Conservation (phyloP, 2,888 invertebrate species). For the Morpho deidamia region DNA sequence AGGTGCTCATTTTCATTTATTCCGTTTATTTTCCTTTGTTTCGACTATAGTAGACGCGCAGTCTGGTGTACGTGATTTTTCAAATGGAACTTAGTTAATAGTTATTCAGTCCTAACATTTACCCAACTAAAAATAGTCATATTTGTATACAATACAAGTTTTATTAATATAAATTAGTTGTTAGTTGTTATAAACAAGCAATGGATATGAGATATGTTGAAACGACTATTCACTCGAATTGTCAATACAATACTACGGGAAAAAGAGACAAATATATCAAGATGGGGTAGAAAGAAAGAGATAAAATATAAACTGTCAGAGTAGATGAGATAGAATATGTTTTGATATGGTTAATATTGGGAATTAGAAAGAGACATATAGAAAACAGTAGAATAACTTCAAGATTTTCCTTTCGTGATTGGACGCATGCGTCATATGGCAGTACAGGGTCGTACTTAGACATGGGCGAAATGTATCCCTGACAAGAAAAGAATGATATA, state of each 20-base stretch:
- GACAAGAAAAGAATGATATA: no score
- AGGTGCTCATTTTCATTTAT: constrained; percentile 24
- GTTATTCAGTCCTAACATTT: constrained; percentile 8
- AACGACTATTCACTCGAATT: constrained; percentile 32
- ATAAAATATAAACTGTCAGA: constrained; percentile 17
- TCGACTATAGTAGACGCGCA: constrained; percentile 37
- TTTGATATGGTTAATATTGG: background rate
- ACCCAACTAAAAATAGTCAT: constrained; percentile 2
- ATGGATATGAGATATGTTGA: constrained; percentile 32
- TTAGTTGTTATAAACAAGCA: constrained; percentile 24
- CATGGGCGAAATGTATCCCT: no score
- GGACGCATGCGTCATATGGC: constrained; percentile 71
- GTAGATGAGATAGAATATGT: constrained; percentile 30
- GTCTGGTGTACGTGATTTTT: constrained; percentile 43
- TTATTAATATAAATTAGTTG: constrained; percentile 6
- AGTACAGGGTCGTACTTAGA: constrained; percentile 41
- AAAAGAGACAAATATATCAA: background rate
- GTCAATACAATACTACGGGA: constrained; percentile 42
- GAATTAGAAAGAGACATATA: constrained; percentile 43
- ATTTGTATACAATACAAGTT: constrained; percentile 19
- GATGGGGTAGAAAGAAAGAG: constrained; percentile 33
- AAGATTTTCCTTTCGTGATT: constrained; percentile 51
- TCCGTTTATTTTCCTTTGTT: constrained; percentile 34
- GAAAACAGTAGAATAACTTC: constrained; percentile 50
- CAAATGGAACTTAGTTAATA: constrained; percentile 29